These are phyloP conservation scores for Blera fallax DNA, from an alignment of 2,888 invertebrate genomes.

Conservation along the genomic window DNA sequence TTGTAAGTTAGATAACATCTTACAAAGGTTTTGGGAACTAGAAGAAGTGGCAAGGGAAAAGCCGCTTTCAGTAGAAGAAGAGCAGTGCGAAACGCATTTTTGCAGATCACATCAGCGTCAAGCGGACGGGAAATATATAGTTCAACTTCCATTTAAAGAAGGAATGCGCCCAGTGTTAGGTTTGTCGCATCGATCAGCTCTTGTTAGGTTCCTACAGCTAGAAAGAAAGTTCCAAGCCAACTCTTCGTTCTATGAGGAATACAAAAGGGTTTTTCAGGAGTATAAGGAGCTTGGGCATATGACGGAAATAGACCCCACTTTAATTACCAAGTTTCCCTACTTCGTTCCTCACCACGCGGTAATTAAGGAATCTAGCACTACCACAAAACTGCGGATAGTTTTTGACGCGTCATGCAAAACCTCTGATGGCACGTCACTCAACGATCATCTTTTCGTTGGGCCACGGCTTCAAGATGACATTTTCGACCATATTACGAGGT, in stretches of 20 bases:
- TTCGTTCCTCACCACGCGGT: slow-evolving; percentile 46
- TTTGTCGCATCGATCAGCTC: too few relatives aligned
- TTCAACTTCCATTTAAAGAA: too few relatives aligned
- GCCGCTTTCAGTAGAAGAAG: too few relatives aligned
- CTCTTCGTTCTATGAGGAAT: too few relatives aligned
- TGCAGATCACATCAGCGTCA: slow-evolving; percentile 11
- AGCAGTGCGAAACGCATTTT: too few relatives aligned
- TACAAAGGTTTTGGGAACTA: slow-evolving; percentile 7
- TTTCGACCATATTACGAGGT: slow-evolving; percentile 34
- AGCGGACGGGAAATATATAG: too few relatives aligned
- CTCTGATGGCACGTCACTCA: slow-evolving; percentile 48
- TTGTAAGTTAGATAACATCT: background rate
- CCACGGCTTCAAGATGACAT: slow-evolving; percentile 60
- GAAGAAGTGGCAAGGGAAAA: slow-evolving; percentile 7
- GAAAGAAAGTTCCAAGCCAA: too few relatives aligned
- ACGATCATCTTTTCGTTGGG: slow-evolving; percentile 47
- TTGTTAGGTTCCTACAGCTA: too few relatives aligned
- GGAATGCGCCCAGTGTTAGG: too few relatives aligned
- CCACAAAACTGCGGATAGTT: slow-evolving; percentile 33
- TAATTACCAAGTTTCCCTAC: slow-evolving; percentile 1
- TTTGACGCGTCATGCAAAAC: slow-evolving; percentile 36
- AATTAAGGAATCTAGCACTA: slow-evolving; percentile 27
- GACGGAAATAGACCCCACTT: background rate
- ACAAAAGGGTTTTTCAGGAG: too few relatives aligned
- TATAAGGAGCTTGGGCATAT: too few relatives aligned